Conservation (phyloP, 2,888 invertebrate species). For the Teleiodes luculella region DNA sequence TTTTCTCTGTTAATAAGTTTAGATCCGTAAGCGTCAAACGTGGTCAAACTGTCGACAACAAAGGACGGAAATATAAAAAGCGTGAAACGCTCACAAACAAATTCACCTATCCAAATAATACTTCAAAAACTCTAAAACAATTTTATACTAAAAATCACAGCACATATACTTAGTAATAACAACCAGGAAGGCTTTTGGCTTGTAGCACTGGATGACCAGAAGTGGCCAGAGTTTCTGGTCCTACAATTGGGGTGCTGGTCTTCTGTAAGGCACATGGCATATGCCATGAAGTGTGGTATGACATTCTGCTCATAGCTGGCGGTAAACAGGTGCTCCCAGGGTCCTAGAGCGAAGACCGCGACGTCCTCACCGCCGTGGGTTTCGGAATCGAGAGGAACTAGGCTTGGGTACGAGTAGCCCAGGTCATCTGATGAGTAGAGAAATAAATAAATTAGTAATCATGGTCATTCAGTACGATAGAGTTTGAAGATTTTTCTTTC, state of each 20-base stretch:
- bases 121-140: slow-evolving; percentile 14
- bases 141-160: slow-evolving; percentile 47
- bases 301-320: slow-evolving; percentile 87
- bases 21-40: background rate
- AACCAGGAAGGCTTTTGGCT: slow-evolving; percentile 15
- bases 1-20: too few species aligned
- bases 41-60: background rate
- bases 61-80: slow-evolving; percentile 1
- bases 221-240: slow-evolving; percentile 19
- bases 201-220: slow-evolving; percentile 31
- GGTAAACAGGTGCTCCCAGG: slow-evolving; percentile 88
- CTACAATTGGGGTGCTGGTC: slow-evolving; percentile 62
- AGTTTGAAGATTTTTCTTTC: background rate
- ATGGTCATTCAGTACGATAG: too few species aligned
- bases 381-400: slow-evolving; percentile 80
- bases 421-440: slow-evolving; percentile 61
- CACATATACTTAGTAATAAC: slow-evolving; percentile 28
- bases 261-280: slow-evolving; percentile 82
- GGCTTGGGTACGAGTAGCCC: slow-evolving; percentile 77
- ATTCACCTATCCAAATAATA: slow-evolving; percentile 5
- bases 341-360: slow-evolving; percentile 84
- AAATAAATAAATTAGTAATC: background rate
- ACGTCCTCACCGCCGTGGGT: slow-evolving; percentile 90
- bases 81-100: background rate
- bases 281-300: slow-evolving; percentile 87